Evolutionary conservation across 2,797 vertebrate species (phyloP).

Genomic region (Gymnothorax javanicus): DNA sequence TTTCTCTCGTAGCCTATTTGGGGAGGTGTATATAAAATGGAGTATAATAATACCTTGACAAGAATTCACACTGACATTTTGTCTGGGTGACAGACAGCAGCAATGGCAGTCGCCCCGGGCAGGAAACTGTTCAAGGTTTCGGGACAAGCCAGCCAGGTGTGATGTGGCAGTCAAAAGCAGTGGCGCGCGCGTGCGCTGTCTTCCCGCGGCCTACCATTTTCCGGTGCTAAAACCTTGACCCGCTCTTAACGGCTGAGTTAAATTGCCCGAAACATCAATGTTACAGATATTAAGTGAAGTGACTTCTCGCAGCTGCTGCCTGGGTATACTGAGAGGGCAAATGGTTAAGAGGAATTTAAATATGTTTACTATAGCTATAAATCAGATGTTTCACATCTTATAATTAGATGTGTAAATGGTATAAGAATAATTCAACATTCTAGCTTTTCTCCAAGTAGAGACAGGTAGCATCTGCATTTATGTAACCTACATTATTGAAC

Average conservation of each 20-base stretch:
- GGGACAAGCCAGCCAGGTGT: background rate
- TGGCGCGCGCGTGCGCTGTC: background rate
- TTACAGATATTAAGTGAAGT: background rate
- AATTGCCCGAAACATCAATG: background rate
- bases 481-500: too few relatives aligned
- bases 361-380: background rate
- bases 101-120: background rate
- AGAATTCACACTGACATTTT: slow-evolving; percentile 10
- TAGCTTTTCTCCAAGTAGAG: background rate
- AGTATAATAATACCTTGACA: slow-evolving; percentile 22
- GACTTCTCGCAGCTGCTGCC: background rate
- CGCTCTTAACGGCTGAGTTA: background rate
- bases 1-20: background rate
- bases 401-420: background rate
- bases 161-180: background rate
- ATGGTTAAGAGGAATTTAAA: background rate
- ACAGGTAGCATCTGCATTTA: background rate
- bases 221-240: background rate
- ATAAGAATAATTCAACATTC: background rate
- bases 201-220: background rate
- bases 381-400: background rate
- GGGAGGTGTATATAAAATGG: background rate
- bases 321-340: background rate
- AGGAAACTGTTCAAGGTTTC: background rate
- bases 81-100: background rate